Evolutionary conservation across 2,113 vertebrate species (phyloP).

Genomic region (Alexandromys fortis): DNA sequence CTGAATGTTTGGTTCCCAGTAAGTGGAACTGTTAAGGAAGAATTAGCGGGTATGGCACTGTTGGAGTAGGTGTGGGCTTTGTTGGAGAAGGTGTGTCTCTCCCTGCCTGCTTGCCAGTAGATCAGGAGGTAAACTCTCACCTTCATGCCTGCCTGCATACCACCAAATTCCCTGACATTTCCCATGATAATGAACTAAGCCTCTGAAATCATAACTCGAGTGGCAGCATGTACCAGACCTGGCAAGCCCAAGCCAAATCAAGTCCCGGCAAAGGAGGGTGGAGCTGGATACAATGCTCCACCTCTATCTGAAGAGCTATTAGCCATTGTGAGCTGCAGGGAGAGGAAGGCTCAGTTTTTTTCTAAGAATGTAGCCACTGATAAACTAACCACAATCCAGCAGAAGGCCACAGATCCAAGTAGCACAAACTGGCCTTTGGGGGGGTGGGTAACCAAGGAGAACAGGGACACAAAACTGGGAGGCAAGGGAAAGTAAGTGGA

Average conservation of each 20-base stretch:
- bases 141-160: neutral
- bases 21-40: neutral
- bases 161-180: neutral
- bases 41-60: no score
- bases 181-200: neutral
- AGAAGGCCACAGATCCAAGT: neutral
- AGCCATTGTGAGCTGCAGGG: neutral
- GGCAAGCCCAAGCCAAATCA: neutral
- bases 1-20: neutral
- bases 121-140: neutral
- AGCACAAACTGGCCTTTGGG: neutral
- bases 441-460: neutral
- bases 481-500: neutral
- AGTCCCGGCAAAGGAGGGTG: no score
- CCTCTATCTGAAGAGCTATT: neutral
- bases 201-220: neutral
- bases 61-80: neutral
- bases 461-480: neutral
- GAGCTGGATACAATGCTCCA: neutral
- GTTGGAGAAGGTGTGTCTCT: neutral
- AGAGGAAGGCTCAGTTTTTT: neutral
- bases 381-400: neutral
- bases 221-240: neutral
- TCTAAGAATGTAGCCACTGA: neutral
- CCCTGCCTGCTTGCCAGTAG: no score